Evolutionary conservation across 2,888 invertebrate species (phyloP), one percentile per base, ranked within the genome.

Genomic region (Muscina levida): DNA sequence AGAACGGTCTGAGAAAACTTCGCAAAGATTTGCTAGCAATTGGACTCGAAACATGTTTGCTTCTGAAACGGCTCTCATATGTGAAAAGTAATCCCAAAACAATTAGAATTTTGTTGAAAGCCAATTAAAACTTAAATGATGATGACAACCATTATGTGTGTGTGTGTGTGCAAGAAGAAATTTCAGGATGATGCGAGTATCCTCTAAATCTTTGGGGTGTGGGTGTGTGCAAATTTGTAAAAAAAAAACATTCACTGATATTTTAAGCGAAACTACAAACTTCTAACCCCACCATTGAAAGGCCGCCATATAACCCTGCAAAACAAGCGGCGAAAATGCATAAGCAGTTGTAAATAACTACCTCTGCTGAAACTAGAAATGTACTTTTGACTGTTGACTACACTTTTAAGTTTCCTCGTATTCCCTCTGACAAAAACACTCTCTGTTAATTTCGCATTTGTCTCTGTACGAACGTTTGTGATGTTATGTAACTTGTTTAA

Each of bases 61-160:
- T 37, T 19, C 8, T 13, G 37, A 67, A 17, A 59, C 37, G 59
- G 59, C 39, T 39, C 39, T 37, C 59, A 17, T 19, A 51, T 51
- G 51, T 8, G 51, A 51, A n/a, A 59, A 31, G 44, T 57, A 75
- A 67, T 83, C 73, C 77, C 77, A 72, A 77, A 79, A 83, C 79
- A 82, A 75, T 83, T 78, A 70, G 46, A 79, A 74, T 66, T 67
- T 51, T 77, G 72, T 79, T 75, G 75, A 77, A 82, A 79, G 75
- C 79, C 83, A 83, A 83, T 82, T 83, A 83, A 83, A 83, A 83
- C 71, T 82, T 82, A 76, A 74, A 77, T 79, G 75, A 66, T 57
- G 77, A 79, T 72, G n/a, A 77, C 48, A 31, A 31, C 31, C 31
- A 62, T 62, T n/a, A 37, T 73, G 19, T 70, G 51, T 42, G 26